Percentiles rank a stretch among this genome's conserved stretches.
Evolutionary conservation across 2,888 invertebrate species (phyloP).

Genomic region (Eupithecia exiguata): DNA sequence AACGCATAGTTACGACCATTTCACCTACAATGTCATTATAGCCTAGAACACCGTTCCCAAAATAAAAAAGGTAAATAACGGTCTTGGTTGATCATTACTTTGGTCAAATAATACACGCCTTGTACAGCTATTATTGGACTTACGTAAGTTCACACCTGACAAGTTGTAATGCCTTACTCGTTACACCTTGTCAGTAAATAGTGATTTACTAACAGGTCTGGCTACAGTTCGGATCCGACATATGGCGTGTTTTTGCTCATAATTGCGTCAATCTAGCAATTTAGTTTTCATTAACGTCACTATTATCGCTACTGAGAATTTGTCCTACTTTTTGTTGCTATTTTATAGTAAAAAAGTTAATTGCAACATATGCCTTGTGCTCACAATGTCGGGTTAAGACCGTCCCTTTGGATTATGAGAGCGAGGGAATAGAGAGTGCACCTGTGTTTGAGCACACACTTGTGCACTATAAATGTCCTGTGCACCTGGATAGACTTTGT

Average conservation of each 20-base stretch:
- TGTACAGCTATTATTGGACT: constrained; percentile 21
- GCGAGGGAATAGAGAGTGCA: background rate
- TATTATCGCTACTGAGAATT: constrained; percentile 1
- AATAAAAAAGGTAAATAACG: constrained; percentile 9
- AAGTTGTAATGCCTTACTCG: constrained; percentile 24
- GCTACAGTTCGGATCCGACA: constrained; percentile 17
- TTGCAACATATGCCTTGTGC: background rate
- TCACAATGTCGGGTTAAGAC: background rate
- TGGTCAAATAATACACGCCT: constrained; percentile 4
- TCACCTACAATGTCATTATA: background rate
- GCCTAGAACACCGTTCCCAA: background rate
- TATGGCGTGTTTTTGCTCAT: constrained; percentile 24
- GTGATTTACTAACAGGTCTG: constrained; percentile 30
- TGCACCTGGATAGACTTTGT: too few relatives aligned
- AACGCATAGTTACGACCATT: background rate
- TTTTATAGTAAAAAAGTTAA: background rate
- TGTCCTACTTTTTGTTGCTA: constrained; percentile 2
- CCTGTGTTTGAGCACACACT: background rate
- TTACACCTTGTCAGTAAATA: constrained; percentile 23
- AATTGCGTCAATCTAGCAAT: constrained; percentile 19
- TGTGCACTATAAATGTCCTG: background rate
- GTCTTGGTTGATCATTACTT: background rate
- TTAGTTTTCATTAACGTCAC: constrained; percentile 7
- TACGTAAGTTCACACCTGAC: constrained; percentile 40
- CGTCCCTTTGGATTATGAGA: background rate